Conservation (phyloP, 2,888 invertebrate species). For the Hyposoter didymator region DNA sequence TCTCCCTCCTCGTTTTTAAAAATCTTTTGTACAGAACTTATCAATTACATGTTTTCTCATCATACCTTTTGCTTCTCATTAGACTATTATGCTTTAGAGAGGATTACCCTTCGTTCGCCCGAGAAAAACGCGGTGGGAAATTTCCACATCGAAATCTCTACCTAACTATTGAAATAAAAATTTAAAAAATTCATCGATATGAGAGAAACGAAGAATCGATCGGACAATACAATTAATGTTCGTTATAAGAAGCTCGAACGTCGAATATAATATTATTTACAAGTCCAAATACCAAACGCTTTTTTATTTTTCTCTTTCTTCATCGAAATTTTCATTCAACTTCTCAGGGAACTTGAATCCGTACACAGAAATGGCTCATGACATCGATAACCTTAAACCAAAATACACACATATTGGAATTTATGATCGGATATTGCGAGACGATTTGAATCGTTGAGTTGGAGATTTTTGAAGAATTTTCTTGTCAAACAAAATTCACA, state of each 20-base stretch:
- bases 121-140: constrained; percentile 61
- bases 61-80: constrained; percentile 47
- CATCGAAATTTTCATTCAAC: constrained; percentile 33
- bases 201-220: constrained; percentile 36
- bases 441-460: constrained; percentile 49
- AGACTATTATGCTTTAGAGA: constrained; percentile 58
- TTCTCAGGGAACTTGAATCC: constrained; percentile 71
- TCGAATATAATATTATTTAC: constrained; percentile 66
- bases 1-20: constrained; percentile 33
- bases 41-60: constrained; percentile 66
- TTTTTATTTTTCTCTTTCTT: constrained; percentile 38
- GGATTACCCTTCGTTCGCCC: constrained; percentile 69
- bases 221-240: constrained; percentile 34
- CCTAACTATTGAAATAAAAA: constrained; percentile 37
- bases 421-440: constrained; percentile 66
- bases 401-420: constrained; percentile 47
- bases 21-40: constrained; percentile 75
- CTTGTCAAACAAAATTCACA: constrained; percentile 1
- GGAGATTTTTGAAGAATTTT: neutral
- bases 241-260: constrained; percentile 53
- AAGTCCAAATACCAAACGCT: constrained; percentile 61
- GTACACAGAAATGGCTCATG: constrained; percentile 72
- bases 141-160: constrained; percentile 64
- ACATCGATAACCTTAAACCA: constrained; percentile 65
- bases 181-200: neutral